Percentiles rank a stretch among this genome's conserved stretches.
Evolutionary conservation across 2,888 invertebrate species (phyloP).

Genomic region (Lochmaea crataegi): DNA sequence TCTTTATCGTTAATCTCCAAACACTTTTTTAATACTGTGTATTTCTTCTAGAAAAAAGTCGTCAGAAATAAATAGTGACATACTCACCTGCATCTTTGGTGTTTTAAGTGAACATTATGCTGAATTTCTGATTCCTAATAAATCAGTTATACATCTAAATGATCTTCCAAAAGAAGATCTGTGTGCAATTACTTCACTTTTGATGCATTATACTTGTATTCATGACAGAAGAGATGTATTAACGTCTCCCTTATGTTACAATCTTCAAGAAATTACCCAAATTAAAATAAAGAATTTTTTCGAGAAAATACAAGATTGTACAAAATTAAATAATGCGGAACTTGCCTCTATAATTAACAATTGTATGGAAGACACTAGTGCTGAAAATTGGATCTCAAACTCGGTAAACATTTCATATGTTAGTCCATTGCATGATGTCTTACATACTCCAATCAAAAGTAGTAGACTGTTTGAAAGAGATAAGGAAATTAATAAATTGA

Average conservation of each 20-base stretch:
- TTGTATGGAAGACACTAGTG: constrained; percentile 42
- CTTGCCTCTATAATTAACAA: constrained; percentile 52
- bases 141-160: constrained; percentile 49
- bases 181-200: constrained; percentile 55
- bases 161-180: constrained; percentile 52
- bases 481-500: constrained; percentile 67
- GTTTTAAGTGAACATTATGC: constrained; percentile 54
- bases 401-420: constrained; percentile 36
- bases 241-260: constrained; percentile 59
- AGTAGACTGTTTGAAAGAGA: constrained; percentile 57
- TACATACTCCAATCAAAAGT: constrained; percentile 58
- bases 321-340: constrained; percentile 50
- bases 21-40: not conserved
- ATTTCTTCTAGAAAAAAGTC: constrained; percentile 50
- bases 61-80: constrained; percentile 45
- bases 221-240: constrained; percentile 59
- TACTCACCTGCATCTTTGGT: constrained; percentile 51
- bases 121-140: constrained; percentile 50
- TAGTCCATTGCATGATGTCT: constrained; percentile 58
- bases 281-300: constrained; percentile 58
- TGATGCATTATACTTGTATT: constrained; percentile 62
- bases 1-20: not conserved
- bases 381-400: constrained; percentile 45
- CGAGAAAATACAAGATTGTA: constrained; percentile 51
- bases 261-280: constrained; percentile 55